Evolutionary conservation across 2,888 invertebrate species (phyloP), one percentile per base, ranked within the genome.

Genomic region (Neoascia interrupta): DNA sequence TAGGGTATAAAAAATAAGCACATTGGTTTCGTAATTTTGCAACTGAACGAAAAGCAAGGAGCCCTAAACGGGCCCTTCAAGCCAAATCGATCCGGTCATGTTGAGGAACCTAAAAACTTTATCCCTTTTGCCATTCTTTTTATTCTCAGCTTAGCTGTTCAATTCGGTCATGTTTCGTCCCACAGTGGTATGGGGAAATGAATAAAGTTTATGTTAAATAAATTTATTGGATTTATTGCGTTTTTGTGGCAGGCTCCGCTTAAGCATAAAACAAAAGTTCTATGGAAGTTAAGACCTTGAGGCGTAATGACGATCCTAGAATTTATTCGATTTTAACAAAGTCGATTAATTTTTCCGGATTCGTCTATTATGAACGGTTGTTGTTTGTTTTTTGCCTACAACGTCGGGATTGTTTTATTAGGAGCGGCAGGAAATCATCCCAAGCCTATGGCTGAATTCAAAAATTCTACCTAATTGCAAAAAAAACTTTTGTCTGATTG

Each of bases 311-410:
- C 31, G 47, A 47, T 70, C 19, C 47, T 47, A 54, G 61, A 28
- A 70, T 70, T 61, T 63, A 70, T 70, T 63, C 39, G 54, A 61
- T 61, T 54, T 61, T 70, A 70, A 70, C 61, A 39, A 70, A 70
- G 70, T 70, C 70, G 61, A 70, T 70, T 70, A 70, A 70, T 70
- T 61, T 61, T 53, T 31, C n/a, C 31, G 3, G 31, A 6, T 31
- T 31, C n/a, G 31, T 31, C n/a, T 31, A 31, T n/a, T 31, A n/a
- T 31, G 8, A 31, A 2, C n/a, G 10, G 8, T 31, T 31, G 8
- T 8, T 31, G 31, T 31, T n/a, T 31, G 10, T 26, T 31, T n/a
- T n/a, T 6, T 8, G 31, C n/a, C 31, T 2, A 31, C n/a, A n/a
- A n/a, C 10, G 8, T 31, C 10, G n/a, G 2, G 31, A 5, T 26